phyloP scores from a whole-genome alignment of 2,888 invertebrate species.

The Drosophila mimica region DNA sequence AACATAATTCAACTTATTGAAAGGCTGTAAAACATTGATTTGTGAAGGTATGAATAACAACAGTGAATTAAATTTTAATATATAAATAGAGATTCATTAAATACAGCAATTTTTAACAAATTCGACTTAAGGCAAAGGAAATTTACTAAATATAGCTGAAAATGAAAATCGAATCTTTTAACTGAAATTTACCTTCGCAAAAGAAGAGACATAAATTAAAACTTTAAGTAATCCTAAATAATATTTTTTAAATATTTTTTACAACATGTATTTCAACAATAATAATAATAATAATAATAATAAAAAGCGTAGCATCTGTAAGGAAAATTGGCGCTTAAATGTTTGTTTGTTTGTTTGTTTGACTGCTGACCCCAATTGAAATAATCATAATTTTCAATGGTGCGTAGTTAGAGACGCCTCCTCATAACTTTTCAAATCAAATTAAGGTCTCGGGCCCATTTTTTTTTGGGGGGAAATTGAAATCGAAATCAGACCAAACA shows the following conservation, averaged over 20 bases:
- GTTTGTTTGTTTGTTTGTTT: not conserved
- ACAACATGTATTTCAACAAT: not conserved
- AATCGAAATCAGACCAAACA: conserved; percentile 48
- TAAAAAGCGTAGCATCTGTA: not conserved
- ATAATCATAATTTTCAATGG: conserved; percentile 28
- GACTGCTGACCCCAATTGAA: conserved; percentile 5
- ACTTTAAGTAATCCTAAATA: not conserved
- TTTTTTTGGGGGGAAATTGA: not conserved
- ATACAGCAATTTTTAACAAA: not conserved
- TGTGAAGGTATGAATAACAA: too few species aligned
- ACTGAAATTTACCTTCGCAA: too few species aligned
- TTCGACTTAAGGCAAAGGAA: not conserved
- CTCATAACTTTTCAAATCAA: conserved; percentile 65
- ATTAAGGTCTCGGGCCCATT: conserved; percentile 44
- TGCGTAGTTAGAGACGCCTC: conserved; percentile 3
- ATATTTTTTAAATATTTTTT: not conserved
- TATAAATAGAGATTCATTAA: too few species aligned
- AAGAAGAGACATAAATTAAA: too few species aligned
- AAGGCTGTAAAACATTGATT: too few species aligned
- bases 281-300: too few species aligned
- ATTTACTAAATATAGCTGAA: not conserved
- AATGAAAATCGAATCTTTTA: not conserved
- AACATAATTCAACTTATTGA: too few species aligned
- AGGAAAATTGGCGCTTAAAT: not conserved
- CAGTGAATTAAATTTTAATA: too few species aligned